These are phyloP conservation scores for Podarcis cretensis DNA, from an alignment of 2,113 vertebrate species.

Conservation along the genomic window DNA sequence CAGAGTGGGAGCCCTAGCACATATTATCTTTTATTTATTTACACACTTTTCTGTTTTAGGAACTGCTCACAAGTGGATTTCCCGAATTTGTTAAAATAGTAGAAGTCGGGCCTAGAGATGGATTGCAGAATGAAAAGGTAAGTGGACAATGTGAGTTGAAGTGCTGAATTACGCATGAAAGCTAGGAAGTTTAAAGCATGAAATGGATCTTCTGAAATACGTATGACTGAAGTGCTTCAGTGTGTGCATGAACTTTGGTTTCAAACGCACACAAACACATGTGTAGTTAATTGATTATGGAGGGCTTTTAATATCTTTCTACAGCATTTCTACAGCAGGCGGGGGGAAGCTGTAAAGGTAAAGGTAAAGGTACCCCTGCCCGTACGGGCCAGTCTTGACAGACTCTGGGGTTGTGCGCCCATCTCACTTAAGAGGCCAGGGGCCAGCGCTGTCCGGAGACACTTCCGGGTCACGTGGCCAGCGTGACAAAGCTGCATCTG, in stretches of 20 bases:
- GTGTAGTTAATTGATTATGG: neutral
- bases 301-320: no score
- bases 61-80: constrained; percentile 71
- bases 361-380: no score
- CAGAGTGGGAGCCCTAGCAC: neutral
- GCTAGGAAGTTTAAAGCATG: no score
- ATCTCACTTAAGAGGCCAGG: no score
- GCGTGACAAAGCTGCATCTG: no score
- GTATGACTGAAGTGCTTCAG: neutral
- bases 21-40: constrained; percentile 33
- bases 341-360: no score
- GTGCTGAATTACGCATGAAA: neutral
- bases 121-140: constrained; percentile 98
- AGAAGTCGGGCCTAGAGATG: constrained; percentile 95
- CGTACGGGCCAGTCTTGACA: no score
- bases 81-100: constrained; percentile 93
- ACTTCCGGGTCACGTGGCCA: no score
- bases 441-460: no score
- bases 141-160: neutral
- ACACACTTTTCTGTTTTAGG: constrained; percentile 74
- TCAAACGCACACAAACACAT: neutral
- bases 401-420: no score
- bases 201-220: no score
- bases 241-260: neutral
- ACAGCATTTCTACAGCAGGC: no score